phyloP scores from a whole-genome alignment of 2,888 invertebrate species.

The Melinopterus prodromus region DNA sequence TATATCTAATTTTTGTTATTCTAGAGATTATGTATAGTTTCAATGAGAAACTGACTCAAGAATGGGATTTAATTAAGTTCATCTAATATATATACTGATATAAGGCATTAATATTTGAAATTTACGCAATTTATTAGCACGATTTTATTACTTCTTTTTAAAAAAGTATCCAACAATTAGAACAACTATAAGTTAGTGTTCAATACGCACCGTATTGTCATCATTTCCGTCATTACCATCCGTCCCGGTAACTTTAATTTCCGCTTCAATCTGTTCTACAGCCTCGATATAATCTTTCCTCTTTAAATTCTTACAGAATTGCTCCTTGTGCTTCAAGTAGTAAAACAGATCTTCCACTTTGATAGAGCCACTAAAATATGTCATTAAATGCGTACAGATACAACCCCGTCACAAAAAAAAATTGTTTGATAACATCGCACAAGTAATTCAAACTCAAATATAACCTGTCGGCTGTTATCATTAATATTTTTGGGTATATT shows the following conservation, averaged over 20 bases:
- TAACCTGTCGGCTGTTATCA: constrained; percentile 62
- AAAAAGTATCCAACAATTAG: constrained; percentile 5
- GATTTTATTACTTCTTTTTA: too few relatives aligned
- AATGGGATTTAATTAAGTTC: too few relatives aligned
- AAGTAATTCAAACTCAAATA: constrained; percentile 58
- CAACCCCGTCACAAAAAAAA: constrained; percentile 7
- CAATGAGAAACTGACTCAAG: too few relatives aligned
- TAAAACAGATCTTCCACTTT: constrained; percentile 87
- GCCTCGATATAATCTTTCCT: constrained; percentile 88
- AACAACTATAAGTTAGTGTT: constrained; percentile 10
- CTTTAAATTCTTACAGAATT: constrained; percentile 79
- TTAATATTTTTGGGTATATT: constrained; percentile 51
- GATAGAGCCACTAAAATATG: constrained; percentile 69
- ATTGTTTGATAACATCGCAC: constrained; percentile 65
- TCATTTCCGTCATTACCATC: constrained; percentile 50
- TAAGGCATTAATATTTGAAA: too few relatives aligned
- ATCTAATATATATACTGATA: too few relatives aligned
- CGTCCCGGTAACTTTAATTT: constrained; percentile 61
- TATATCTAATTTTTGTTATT: too few relatives aligned
- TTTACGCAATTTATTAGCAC: too few relatives aligned
- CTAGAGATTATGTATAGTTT: too few relatives aligned
- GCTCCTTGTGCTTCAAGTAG: constrained; percentile 82
- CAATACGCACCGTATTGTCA: constrained; percentile 30
- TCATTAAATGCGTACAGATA: not conserved
- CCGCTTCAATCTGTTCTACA: constrained; percentile 85